These are phyloP conservation scores for Cheilosia pagana DNA, from an alignment of 2,888 invertebrate species.

Conservation along the genomic window DNA sequence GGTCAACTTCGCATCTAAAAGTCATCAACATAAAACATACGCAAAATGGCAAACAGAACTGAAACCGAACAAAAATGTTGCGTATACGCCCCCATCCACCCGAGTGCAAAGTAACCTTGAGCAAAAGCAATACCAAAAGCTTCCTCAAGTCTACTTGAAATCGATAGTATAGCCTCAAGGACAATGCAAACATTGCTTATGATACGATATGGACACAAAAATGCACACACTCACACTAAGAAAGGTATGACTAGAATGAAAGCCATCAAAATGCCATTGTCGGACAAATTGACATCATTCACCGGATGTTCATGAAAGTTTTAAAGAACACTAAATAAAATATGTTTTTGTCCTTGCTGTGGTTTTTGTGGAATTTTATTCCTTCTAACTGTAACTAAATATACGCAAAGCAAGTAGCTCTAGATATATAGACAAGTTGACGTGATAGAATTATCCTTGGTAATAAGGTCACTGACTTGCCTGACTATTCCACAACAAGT, in stretches of 20 bases:
- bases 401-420: neutral
- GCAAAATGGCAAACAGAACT: neutral
- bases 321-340: slow-evolving; percentile 3
- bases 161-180: slow-evolving; percentile 32
- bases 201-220: neutral
- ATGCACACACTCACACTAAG: neutral
- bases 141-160: slow-evolving; percentile 15
- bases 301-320: neutral
- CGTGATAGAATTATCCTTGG: slow-evolving; percentile 16
- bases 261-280: slow-evolving; percentile 30
- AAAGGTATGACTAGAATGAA: slow-evolving; percentile 1
- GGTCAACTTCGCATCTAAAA: neutral
- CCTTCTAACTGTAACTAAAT: neutral
- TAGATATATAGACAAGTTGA: neutral
- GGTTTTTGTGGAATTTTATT: neutral
- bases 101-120: neutral
- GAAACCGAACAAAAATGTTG: neutral
- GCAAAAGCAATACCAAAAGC: neutral
- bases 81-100: slow-evolving; percentile 6
- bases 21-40: neutral
- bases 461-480: slow-evolving; percentile 39
- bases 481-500: slow-evolving; percentile 17
- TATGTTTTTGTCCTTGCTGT: neutral
- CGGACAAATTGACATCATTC: slow-evolving; percentile 47
- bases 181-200: slow-evolving; percentile 27